Conservation (phyloP, 2,888 invertebrate species). For the Sinelater perroti region DNA sequence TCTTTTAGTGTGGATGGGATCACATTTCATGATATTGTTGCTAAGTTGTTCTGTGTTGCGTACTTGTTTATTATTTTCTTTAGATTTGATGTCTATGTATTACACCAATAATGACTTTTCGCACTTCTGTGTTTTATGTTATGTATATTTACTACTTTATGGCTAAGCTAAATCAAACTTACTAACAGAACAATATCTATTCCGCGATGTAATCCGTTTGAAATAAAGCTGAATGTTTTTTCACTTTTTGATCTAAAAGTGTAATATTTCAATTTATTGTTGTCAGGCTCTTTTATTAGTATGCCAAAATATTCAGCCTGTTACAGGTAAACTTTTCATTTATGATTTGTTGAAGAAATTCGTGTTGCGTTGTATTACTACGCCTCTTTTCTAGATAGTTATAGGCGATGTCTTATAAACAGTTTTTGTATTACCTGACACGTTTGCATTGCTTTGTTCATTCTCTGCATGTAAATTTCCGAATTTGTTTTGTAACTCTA, state of each 20-base stretch:
- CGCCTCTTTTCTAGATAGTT: not conserved
- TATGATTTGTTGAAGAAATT: not conserved
- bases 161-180: not conserved
- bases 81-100: too few species aligned
- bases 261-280: not conserved
- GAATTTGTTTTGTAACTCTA: not conserved
- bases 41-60: too few species aligned
- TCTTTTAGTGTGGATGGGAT: too few species aligned
- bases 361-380: slow-evolving; percentile 1
- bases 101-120: too few species aligned
- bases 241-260: slow-evolving; percentile 5
- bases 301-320: slow-evolving; percentile 1
- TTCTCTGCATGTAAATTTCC: not conserved
- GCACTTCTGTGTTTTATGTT: too few species aligned
- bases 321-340: not conserved
- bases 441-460: not conserved
- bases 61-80: too few species aligned
- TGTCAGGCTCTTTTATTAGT: slow-evolving; percentile 1
- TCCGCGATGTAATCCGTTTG: slow-evolving; percentile 1
- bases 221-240: not conserved
- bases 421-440: not conserved
- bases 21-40: too few species aligned
- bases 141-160: slow-evolving; percentile 9
- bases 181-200: slow-evolving; percentile 6
- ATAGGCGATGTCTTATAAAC: not conserved